These are phyloP conservation scores for Chrysomela aeneicollis DNA, from an alignment of 2,888 invertebrate genomes.

Conservation along the genomic window DNA sequence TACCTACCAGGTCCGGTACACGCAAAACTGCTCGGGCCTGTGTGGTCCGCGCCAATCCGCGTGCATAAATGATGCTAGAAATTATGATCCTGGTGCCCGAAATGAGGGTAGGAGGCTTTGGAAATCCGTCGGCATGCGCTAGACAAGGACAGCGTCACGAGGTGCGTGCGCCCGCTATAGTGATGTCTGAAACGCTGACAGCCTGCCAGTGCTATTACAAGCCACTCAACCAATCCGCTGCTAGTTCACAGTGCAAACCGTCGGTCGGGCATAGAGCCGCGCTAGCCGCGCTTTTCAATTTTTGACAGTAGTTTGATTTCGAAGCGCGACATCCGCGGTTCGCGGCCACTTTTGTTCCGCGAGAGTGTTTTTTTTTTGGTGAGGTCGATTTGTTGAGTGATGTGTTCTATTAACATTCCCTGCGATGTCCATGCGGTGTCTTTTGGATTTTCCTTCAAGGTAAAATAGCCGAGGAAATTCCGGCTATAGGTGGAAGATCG, in stretches of 20 bases:
- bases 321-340: conserved; percentile 33
- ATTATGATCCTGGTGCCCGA: conserved; percentile 58
- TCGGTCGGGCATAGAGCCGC: conserved; percentile 55
- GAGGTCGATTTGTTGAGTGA: conserved; percentile 40
- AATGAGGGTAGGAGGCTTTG: conserved; percentile 60
- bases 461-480: conserved; percentile 33
- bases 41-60: conserved; percentile 50
- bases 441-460: conserved; percentile 38
- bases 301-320: conserved; percentile 47
- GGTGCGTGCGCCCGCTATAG: conserved; percentile 61
- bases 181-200: conserved; percentile 65
- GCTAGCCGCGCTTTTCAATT: conserved; percentile 54
- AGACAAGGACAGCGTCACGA: conserved; percentile 47
- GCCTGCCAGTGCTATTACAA: conserved; percentile 62
- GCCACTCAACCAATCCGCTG: conserved; percentile 60
- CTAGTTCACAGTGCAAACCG: conserved; percentile 60
- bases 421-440: conserved; percentile 29
- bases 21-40: conserved; percentile 54
- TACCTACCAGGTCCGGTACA: conserved; percentile 55
- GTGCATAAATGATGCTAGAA: conserved; percentile 55
- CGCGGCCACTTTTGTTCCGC: conserved; percentile 22
- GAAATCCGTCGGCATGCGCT: conserved; percentile 53
- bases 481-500: conserved; percentile 48
- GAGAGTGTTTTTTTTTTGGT: conserved; percentile 27
- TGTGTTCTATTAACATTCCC: conserved; percentile 43